Evolutionary conservation across 2,113 vertebrate species (phyloP), one percentile per base, ranked within the genome.

Genomic region (Aegotheles bennettii): DNA sequence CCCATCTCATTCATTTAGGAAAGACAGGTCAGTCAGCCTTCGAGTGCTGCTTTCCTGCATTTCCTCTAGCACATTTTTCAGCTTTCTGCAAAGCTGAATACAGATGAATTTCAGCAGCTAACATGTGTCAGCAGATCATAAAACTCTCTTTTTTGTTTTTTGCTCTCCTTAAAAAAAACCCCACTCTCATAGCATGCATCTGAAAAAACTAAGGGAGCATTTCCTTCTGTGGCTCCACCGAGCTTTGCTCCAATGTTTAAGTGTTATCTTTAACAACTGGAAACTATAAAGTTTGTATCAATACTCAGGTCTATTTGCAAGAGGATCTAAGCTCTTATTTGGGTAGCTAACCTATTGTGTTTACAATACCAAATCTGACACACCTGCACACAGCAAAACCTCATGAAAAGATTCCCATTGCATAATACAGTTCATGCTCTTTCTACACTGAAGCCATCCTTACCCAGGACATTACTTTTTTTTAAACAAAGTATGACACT

Each of bases 381-480:
- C 60, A 25, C 90, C 93, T 94, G 92, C 60, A 90, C 85, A 78
- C 0, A 84, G 59, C 67, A 95, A 97, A 95, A 79, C 89, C 91
- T 95, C 91, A 96, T 71, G 79, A 94, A 95, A 93, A 94, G 68
- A 68, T 29, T 95, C 78, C 76, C 83, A 92, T 87, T 96, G 95
- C 90, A 81, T 90, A 96, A 96, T 48, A 77, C 88, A 95, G 94
- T 93, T 96, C 90, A 96, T 35, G 76, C 80, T 96, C 90, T 88
- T 77, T 94, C 64, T 81, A 29, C 33, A 81, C 2, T 89, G 64
- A 75, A 95, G 76, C 35, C 76, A 88, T 47, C 48, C 28, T 40
- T 89, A 60, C 31, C 21, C 23, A 70, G 76, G 79, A 84, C 64
- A 64, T 6, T n/a, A 53, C 7, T 82, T 83, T 48, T 75, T 26